phyloP scores from a whole-genome alignment of 2,113 vertebrate species.

The Lamprotornis superbus region DNA sequence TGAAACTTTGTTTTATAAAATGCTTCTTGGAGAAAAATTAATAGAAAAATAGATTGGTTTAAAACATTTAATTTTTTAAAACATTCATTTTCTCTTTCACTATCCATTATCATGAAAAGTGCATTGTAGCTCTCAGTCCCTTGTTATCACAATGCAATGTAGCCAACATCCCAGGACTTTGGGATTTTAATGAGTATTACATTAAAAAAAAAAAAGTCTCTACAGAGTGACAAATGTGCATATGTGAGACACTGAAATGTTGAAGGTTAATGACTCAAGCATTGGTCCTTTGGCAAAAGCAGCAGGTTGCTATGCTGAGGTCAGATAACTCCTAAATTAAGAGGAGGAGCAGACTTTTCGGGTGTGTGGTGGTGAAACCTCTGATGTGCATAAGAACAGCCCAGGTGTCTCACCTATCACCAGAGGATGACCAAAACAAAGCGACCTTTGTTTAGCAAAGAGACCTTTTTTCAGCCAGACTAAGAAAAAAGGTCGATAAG shows the following conservation, averaged over 20 bases:
- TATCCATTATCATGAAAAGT: neutral
- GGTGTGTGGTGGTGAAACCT: neutral
- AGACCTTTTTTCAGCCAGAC: neutral
- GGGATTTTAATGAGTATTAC: neutral
- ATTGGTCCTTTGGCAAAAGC: neutral
- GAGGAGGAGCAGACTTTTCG: neutral
- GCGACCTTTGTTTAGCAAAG: rapidly evolving
- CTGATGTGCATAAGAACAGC: neutral
- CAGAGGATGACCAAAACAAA: neutral
- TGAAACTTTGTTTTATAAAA: neutral
- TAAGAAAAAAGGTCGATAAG: neutral
- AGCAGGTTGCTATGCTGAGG: neutral
- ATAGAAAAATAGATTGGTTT: neutral
- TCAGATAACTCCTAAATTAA: neutral
- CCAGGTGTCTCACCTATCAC: neutral
- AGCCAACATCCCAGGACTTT: neutral
- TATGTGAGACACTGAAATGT: neutral
- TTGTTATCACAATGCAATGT: neutral
- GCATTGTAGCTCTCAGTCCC: rapidly evolving
- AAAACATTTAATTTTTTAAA: neutral
- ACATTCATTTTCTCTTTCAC: neutral
- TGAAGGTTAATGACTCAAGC: neutral
- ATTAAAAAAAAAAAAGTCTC: no score
- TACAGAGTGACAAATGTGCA: neutral
- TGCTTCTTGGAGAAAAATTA: neutral